These are phyloP conservation scores for Arenicola marina DNA, from an alignment of 2,888 invertebrate species.

Conservation along the genomic window DNA sequence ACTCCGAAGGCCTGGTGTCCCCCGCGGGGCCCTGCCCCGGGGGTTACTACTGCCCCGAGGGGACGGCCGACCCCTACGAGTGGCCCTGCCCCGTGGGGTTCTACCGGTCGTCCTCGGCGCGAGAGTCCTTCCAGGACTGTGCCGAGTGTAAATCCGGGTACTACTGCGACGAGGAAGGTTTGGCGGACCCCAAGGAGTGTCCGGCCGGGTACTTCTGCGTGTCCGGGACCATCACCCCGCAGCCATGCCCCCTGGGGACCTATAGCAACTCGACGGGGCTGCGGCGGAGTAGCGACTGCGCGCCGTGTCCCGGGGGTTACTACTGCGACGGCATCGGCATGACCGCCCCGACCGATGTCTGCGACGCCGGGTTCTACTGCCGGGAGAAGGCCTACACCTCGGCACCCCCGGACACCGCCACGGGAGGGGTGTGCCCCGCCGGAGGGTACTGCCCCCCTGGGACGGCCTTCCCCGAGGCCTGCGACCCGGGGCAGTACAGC, in stretches of 20 bases:
- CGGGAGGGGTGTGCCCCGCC: slow-evolving; percentile 55
- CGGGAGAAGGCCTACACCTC: slow-evolving; percentile 56
- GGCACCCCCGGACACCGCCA: slow-evolving; percentile 56
- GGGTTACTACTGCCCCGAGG: slow-evolving; percentile 56
- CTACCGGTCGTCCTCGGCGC: slow-evolving; percentile 55
- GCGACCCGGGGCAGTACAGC: slow-evolving; percentile 53
- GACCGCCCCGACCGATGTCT: slow-evolving; percentile 50
- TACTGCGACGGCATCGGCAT: slow-evolving; percentile 58
- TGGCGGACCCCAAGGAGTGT: slow-evolving; percentile 51
- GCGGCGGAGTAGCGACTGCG: slow-evolving; percentile 51
- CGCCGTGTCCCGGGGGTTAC: slow-evolving; percentile 57
- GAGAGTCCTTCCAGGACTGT: slow-evolving; percentile 55
- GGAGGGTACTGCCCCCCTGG: slow-evolving; percentile 57
- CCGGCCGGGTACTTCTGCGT: slow-evolving; percentile 57
- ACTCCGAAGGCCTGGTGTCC: slow-evolving; percentile 41
- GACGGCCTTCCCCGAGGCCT: slow-evolving; percentile 47
- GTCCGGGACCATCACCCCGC: slow-evolving; percentile 48
- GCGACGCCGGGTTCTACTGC: slow-evolving; percentile 42
- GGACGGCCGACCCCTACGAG: slow-evolving; percentile 43
- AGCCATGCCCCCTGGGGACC: slow-evolving; percentile 57
- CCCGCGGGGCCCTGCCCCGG: slow-evolving; percentile 54
- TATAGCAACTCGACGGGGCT: slow-evolving; percentile 51
- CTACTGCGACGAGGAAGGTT: slow-evolving; percentile 52
- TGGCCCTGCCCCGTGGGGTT: slow-evolving; percentile 57
- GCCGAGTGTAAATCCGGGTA: slow-evolving; percentile 56